Conservation (phyloP, 2,797 vertebrate genomes). For the Sebastes glaucus region DNA sequence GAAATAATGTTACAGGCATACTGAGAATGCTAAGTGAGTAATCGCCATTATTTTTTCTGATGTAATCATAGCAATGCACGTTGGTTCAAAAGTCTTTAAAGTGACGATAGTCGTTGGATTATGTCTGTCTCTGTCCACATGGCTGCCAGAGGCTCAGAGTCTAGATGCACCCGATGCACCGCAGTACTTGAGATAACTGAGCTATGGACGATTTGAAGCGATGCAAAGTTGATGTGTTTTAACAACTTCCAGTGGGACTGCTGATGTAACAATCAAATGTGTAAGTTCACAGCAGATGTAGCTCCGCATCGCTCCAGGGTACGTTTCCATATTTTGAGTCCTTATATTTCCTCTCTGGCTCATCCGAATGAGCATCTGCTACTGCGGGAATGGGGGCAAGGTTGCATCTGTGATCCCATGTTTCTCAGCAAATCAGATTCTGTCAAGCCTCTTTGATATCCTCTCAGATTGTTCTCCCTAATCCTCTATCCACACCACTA, state of each 20-base stretch:
- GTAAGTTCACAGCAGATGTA: constrained; percentile 29
- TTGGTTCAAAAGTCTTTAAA: constrained; percentile 9
- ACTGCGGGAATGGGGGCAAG: constrained; percentile 40
- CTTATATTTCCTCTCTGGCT: constrained; percentile 24
- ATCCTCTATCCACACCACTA: constrained; percentile 55
- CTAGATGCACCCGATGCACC: background rate
- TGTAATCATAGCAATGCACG: background rate
- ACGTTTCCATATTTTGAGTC: constrained; percentile 8
- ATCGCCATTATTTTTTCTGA: constrained; percentile 28
- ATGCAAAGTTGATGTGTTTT: constrained; percentile 39
- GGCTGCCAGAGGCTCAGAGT: constrained; percentile 7
- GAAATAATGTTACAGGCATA: constrained; percentile 15
- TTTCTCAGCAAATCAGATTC: constrained; percentile 58
- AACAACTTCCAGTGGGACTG: constrained; percentile 25
- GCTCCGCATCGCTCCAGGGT: background rate
- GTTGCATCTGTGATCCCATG: constrained; percentile 62
- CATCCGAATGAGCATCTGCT: constrained; percentile 58
- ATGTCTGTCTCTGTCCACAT: background rate
- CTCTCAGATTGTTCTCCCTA: constrained; percentile 58
- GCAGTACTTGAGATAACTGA: constrained; percentile 6
- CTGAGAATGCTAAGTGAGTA: background rate
- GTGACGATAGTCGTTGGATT: background rate
- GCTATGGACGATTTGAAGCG: background rate
- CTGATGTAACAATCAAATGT: constrained; percentile 25
- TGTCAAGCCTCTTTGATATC: constrained; percentile 54